Evolutionary conservation across 2,888 invertebrate species (phyloP).

Genomic region (Ormyrus rosae): DNA sequence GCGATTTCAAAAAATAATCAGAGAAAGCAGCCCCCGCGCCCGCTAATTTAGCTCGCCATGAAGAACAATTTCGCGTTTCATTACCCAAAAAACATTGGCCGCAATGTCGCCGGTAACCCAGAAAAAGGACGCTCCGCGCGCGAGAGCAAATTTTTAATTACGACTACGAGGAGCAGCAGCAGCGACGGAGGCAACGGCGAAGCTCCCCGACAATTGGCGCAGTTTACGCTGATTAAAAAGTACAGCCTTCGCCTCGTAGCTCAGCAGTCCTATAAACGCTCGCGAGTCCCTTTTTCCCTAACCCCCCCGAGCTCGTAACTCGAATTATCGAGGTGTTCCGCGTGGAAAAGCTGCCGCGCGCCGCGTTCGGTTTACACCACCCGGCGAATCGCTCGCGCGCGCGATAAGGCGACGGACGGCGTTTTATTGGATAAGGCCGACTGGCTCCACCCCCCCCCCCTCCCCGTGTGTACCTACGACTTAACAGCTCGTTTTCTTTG

Average conservation of each 20-base stretch:
- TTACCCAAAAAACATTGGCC: slow-evolving; percentile 6
- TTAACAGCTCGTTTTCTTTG: slow-evolving; percentile 69
- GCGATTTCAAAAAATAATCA: too few species aligned
- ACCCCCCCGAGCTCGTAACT: slow-evolving; percentile 43
- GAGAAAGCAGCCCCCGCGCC: neutral
- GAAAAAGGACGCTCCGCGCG: neutral
- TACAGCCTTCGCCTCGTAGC: slow-evolving; percentile 30
- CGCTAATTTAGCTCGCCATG: neutral
- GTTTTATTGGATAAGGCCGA: slow-evolving; percentile 47
- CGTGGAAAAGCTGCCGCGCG: neutral
- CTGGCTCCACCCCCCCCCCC: too few species aligned
- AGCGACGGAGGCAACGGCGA: neutral
- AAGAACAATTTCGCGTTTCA: slow-evolving; percentile 3
- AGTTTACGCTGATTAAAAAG: slow-evolving; percentile 52
- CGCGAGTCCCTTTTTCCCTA: neutral
- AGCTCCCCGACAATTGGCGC: slow-evolving; percentile 22
- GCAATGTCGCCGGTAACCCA: neutral
- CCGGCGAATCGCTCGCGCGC: neutral
- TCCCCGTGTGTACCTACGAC: slow-evolving; percentile 39
- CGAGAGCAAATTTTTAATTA: slow-evolving; percentile 31
- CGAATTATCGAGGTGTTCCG: slow-evolving; percentile 51
- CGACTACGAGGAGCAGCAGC: neutral
- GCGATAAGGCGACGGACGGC: slow-evolving; percentile 1
- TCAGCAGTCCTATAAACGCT: slow-evolving; percentile 32
- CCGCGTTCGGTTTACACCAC: slow-evolving; percentile 7